These are phyloP conservation scores for Monopterus albus DNA, from an alignment of 2,113 vertebrate genomes.

Conservation along the genomic window DNA sequence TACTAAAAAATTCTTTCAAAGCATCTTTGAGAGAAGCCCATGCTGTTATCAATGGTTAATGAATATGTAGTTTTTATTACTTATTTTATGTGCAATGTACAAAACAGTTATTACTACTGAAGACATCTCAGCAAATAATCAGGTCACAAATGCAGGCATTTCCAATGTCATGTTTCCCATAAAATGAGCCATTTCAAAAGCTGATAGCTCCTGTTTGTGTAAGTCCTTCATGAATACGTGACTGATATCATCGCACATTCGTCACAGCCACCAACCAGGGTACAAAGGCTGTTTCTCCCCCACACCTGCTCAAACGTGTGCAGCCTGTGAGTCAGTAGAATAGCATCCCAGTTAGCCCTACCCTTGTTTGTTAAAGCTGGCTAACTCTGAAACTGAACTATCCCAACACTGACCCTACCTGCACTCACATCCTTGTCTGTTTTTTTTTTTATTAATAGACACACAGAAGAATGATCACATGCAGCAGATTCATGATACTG, in stretches of 20 bases:
- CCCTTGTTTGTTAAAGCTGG: constrained; percentile 62
- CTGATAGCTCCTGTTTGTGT: neutral
- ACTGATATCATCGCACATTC: constrained; percentile 2
- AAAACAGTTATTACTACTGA: neutral
- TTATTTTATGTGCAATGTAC: neutral
- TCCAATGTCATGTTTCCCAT: neutral
- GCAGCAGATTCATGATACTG: neutral
- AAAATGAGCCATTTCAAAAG: constrained; percentile 14
- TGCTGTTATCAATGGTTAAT: neutral
- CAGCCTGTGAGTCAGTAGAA: constrained; percentile 58
- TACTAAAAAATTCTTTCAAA: no score
- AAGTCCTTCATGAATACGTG: neutral
- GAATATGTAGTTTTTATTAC: neutral
- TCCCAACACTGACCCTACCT: neutral
- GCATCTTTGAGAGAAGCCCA: no score
- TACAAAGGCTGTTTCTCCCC: constrained; percentile 49
- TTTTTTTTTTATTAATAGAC: neutral
- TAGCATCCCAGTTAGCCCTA: constrained; percentile 19
- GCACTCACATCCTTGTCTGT: neutral
- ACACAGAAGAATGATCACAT: neutral
- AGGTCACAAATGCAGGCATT: neutral
- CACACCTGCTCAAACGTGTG: constrained; percentile 12
- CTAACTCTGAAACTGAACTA: constrained; percentile 25
- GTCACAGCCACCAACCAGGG: neutral
- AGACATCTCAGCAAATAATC: neutral